Evolutionary conservation across 2,113 vertebrate genomes (phyloP).

Genomic region (Microtus pennsylvanicus): DNA sequence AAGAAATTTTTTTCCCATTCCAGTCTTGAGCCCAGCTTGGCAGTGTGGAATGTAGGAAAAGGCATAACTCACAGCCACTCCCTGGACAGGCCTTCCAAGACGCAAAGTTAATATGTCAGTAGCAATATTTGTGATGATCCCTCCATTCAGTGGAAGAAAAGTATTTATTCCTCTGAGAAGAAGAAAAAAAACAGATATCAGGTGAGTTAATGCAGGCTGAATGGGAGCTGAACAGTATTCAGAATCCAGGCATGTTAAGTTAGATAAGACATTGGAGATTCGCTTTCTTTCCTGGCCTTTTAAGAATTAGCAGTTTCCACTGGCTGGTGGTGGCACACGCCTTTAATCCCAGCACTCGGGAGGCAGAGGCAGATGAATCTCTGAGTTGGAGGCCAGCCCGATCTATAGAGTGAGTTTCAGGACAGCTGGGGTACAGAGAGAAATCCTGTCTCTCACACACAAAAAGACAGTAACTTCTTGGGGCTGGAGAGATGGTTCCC

Average conservation of each 20-base stretch:
- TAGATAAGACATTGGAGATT: constrained; percentile 40
- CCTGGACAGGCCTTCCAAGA: constrained; percentile 19
- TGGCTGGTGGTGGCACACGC: no score
- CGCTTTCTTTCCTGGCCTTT: constrained; percentile 54
- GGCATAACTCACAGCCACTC: neutral
- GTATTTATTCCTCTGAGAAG: constrained; percentile 62
- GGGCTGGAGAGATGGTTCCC: no score
- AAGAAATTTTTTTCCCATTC: constrained; percentile 35
- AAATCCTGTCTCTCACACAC: neutral
- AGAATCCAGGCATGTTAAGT: constrained; percentile 31
- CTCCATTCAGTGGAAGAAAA: constrained; percentile 54
- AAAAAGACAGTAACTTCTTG: neutral
- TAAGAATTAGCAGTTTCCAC: constrained; percentile 11
- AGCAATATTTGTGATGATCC: constrained; percentile 61
- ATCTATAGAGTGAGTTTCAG: neutral
- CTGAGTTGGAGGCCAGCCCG: neutral
- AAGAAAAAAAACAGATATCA: neutral
- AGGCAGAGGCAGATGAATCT: neutral
- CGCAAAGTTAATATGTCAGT: constrained; percentile 65
- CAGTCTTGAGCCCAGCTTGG: constrained; percentile 1
- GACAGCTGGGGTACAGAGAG: neutral
- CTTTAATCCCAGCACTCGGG: neutral
- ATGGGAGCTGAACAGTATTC: neutral
- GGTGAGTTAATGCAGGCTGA: constrained; percentile 33
- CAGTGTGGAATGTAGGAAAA: constrained; percentile 37